These are phyloP conservation scores for Fregetta grallaria DNA, from an alignment of 2,113 vertebrate genomes.

Conservation along the genomic window DNA sequence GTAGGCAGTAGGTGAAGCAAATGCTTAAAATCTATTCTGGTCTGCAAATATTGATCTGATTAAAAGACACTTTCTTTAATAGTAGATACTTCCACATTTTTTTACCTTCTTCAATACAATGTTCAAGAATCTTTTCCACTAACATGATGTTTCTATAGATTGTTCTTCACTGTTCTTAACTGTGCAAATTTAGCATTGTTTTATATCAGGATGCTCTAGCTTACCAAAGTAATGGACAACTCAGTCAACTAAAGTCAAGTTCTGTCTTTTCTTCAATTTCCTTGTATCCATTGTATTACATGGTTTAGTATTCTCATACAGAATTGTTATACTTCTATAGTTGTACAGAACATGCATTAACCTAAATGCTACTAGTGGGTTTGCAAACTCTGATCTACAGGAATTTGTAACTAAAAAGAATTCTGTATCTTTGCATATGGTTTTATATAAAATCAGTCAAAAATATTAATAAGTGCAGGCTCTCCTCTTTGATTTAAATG, in stretches of 20 bases:
- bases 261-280: background rate
- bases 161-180: background rate
- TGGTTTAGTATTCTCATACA: background rate
- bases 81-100: background rate
- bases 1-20: background rate
- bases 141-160: background rate
- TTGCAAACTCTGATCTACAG: background rate
- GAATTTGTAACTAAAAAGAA: background rate
- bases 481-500: background rate
- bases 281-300: background rate
- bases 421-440: background rate
- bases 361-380: background rate
- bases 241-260: background rate
- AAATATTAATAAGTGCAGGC: background rate
- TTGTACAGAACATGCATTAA: background rate
- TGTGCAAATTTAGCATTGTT: background rate
- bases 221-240: background rate
- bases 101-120: background rate
- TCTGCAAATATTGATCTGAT: background rate
- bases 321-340: background rate
- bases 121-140: background rate
- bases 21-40: background rate
- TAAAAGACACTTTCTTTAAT: background rate
- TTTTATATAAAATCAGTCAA: background rate
- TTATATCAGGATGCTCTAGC: background rate